These are phyloP conservation scores for Omphaloscelis lunosa DNA, from an alignment of 2,888 invertebrate genomes.

Conservation along the genomic window DNA sequence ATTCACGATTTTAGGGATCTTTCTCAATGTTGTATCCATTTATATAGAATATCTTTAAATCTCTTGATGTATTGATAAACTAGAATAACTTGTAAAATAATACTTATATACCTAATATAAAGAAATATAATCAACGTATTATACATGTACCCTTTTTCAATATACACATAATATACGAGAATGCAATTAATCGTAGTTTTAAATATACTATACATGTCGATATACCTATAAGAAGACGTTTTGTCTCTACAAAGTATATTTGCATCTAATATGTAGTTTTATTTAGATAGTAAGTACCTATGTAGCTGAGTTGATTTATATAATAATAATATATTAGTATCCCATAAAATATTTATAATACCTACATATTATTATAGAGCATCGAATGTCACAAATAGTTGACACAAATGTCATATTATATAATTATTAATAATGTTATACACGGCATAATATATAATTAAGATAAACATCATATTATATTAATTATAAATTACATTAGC, in stretches of 20 bases:
- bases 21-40: conserved; percentile 11
- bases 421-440: conserved; percentile 40
- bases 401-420: conserved; percentile 48
- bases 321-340: conserved; percentile 2
- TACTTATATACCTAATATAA: neutral
- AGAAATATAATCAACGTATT: conserved; percentile 12
- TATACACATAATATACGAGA: conserved; percentile 29
- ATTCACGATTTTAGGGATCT: conserved; percentile 23
- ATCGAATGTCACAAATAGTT: conserved; percentile 54
- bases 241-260: conserved; percentile 32
- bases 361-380: conserved; percentile 28
- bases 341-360: conserved; percentile 18
- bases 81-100: conserved; percentile 26
- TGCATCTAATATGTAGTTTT: conserved; percentile 47
- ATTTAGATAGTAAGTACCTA: conserved; percentile 43
- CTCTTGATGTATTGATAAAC: conserved; percentile 34
- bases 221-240: conserved; percentile 12
- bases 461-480: conserved; percentile 38
- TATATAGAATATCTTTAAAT: conserved; percentile 20
- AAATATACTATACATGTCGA: conserved; percentile 21
- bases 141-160: conserved; percentile 28
- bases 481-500: conserved; percentile 31
- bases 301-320: conserved; percentile 13
- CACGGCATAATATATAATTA: conserved; percentile 45
- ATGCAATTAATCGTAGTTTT: conserved; percentile 45